A percentile compares a stretch with the other conserved stretches of the same genome.
Evolutionary conservation across 2,888 invertebrate genomes (phyloP).

Genomic region (Lingula anatina): DNA sequence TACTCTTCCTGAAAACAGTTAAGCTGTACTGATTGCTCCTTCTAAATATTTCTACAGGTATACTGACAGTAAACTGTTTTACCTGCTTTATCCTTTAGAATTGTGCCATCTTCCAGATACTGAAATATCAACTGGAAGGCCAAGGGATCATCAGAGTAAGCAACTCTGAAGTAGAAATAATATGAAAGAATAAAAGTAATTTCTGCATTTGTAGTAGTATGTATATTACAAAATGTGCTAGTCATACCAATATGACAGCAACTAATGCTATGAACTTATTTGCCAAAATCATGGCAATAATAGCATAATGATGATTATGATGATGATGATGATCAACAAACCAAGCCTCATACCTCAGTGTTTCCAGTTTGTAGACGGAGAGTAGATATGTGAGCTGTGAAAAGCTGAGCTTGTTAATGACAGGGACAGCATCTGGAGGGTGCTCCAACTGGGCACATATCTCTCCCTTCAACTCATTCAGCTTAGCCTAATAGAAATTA

Average conservation of each 20-base stretch:
- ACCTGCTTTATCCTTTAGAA: conserved; percentile 51
- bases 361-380: conserved; percentile 95
- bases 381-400: conserved; percentile 94
- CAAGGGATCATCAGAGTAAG: conserved; percentile 36
- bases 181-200: neutral
- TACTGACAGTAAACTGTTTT: no score
- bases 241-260: neutral
- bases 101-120: conserved; percentile 75
- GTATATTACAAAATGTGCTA: neutral
- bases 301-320: neutral
- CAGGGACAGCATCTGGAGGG: conserved; percentile 74
- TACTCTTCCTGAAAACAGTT: no score
- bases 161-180: conserved; percentile 56
- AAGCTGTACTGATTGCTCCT: no score
- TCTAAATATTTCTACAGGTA: no score
- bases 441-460: conserved; percentile 79
- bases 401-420: conserved; percentile 87
- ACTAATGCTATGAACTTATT: neutral
- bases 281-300: neutral
- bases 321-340: neutral
- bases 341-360: conserved; percentile 65
- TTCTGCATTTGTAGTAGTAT: neutral
- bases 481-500: conserved; percentile 62
- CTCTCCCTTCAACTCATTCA: conserved; percentile 83
- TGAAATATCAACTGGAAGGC: conserved; percentile 82